These are phyloP conservation scores for Heliconius eleuchia DNA, from an alignment of 1,140 invertebrate species.

Conservation along the genomic window DNA sequence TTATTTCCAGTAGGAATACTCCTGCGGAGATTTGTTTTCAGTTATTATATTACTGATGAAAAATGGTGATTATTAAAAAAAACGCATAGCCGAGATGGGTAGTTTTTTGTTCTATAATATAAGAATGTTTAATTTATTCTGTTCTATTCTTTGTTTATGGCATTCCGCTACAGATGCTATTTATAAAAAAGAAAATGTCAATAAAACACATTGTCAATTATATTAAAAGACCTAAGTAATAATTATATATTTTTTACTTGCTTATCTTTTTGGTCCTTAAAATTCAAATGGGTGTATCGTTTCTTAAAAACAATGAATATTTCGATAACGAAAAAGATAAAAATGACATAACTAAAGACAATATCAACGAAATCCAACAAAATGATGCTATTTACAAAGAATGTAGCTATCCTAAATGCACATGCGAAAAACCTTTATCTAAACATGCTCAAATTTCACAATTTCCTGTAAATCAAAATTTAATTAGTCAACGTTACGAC, in stretches of 20 bases:
- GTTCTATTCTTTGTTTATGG: neutral
- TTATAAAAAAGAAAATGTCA: constrained; percentile 1
- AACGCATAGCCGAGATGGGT: no score
- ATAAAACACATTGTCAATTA: neutral
- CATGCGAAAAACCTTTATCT: neutral
- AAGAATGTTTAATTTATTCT: no score
- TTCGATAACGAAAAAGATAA: constrained; percentile 12
- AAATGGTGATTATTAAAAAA: no score
- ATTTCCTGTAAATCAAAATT: neutral
- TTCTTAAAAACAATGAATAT: constrained; percentile 29
- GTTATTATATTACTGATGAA: no score
- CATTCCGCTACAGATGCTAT: neutral
- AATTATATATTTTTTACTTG: neutral
- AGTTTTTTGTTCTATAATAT: no score
- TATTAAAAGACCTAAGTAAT: neutral
- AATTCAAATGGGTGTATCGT: constrained; percentile 52
- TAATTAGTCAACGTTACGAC: constrained; percentile 26
- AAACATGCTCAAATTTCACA: neutral
- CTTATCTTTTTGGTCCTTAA: constrained; percentile 22
- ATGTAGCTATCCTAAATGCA: constrained; percentile 49
- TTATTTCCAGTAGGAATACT: no score
- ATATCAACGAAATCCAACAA: constrained; percentile 12
- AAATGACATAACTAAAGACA: constrained; percentile 18
- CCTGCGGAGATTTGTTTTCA: no score
- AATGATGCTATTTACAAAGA: constrained; percentile 52